Percentiles rank a stretch among this genome's conserved stretches.
phyloP scores from a whole-genome alignment of 2,888 invertebrate species.

The Cantharis nigra region DNA sequence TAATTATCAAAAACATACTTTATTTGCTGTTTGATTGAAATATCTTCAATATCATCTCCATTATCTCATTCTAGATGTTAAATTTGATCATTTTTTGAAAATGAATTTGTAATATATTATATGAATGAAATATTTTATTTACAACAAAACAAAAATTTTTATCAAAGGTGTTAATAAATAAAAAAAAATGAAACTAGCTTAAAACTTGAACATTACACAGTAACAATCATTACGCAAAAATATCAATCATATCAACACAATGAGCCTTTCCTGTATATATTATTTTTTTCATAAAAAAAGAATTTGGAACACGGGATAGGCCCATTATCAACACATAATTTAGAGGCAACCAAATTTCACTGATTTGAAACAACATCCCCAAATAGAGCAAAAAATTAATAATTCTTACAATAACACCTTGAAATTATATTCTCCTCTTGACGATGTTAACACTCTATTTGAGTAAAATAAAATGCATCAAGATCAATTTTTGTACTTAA shows the following conservation, averaged over 20 bases:
- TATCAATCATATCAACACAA: background rate
- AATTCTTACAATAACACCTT: background rate
- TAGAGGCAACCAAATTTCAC: background rate
- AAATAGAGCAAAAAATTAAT: background rate
- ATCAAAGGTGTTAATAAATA: background rate
- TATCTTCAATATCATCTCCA: conserved; percentile 16
- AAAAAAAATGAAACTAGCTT: background rate
- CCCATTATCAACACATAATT: background rate
- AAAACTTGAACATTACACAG: background rate
- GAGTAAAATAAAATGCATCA: background rate
- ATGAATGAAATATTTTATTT: conserved; percentile 10
- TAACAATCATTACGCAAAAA: background rate
- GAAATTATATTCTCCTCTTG: background rate
- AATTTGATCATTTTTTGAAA: conserved; percentile 14
- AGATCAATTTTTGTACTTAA: background rate
- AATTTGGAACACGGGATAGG: background rate
- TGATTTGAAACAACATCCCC: background rate
- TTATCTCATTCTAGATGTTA: conserved; percentile 8
- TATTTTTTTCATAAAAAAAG: background rate
- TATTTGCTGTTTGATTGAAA: conserved; percentile 21
- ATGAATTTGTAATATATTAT: background rate
- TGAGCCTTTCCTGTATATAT: background rate
- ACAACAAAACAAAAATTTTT: conserved; percentile 10
- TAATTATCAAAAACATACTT: conserved; percentile 27
- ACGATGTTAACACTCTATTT: background rate